These are phyloP conservation scores for Diachasma alloeum DNA, from an alignment of 1,140 invertebrate species.

Conservation along the genomic window DNA sequence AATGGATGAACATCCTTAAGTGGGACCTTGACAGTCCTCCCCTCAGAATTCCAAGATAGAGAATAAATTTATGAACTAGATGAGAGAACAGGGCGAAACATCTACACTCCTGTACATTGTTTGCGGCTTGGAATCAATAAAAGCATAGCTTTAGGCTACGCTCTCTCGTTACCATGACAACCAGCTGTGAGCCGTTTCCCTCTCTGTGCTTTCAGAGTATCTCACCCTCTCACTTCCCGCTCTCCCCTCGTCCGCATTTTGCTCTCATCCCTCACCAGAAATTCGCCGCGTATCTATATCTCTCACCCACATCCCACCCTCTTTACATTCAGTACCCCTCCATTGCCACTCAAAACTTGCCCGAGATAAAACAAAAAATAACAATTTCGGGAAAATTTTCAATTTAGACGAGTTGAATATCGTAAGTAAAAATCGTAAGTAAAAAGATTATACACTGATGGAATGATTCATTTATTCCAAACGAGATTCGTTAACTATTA, in stretches of 20 bases:
- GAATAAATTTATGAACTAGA: slow-evolving; percentile 23
- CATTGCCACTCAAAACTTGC: slow-evolving; percentile 31
- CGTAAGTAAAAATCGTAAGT: too few relatives aligned
- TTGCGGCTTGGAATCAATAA: slow-evolving; percentile 67
- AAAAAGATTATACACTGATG: too few relatives aligned
- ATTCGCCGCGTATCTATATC: slow-evolving; percentile 28
- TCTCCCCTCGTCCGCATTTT: neutral
- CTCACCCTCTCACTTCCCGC: neutral
- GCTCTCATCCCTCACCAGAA: slow-evolving; percentile 13
- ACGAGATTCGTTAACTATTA: too few relatives aligned
- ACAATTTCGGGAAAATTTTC: neutral
- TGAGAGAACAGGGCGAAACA: slow-evolving; percentile 58
- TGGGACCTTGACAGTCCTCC: too few relatives aligned
- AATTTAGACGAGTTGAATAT: too few relatives aligned
- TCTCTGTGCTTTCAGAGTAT: neutral
- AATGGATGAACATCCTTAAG: too few relatives aligned
- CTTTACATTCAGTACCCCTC: neutral
- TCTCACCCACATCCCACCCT: slow-evolving; percentile 20
- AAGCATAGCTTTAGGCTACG: slow-evolving; percentile 67
- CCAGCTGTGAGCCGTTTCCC: slow-evolving; percentile 48
- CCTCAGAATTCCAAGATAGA: slow-evolving; percentile 20
- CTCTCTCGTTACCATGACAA: slow-evolving; percentile 56
- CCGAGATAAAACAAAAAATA: slow-evolving; percentile 1
- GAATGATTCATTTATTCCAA: too few relatives aligned
- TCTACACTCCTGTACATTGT: slow-evolving; percentile 66